These are phyloP conservation scores for Zoanthus sociatus DNA, from an alignment of 92 coral and sea anemone genomes.

Conservation along the genomic window DNA sequence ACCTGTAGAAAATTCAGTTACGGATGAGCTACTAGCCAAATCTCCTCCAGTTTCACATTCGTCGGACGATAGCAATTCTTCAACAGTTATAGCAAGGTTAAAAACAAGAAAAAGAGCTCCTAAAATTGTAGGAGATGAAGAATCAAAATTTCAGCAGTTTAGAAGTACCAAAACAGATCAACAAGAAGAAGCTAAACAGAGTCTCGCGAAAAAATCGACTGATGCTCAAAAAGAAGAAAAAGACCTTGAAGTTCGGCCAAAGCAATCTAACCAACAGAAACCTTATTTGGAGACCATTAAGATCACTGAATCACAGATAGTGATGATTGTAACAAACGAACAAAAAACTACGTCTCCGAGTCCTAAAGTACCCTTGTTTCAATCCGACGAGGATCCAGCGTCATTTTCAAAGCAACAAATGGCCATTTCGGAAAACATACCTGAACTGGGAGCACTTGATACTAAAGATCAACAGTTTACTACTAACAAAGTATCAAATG, in stretches of 20 bases:
- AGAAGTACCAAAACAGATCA: too few species aligned
- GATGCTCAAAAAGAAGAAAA: not conserved
- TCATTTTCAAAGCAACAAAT: not conserved
- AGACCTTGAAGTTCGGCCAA: conserved; percentile 24
- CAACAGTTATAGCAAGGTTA: conserved; percentile 25
- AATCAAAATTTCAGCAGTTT: not conserved
- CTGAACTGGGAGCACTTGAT: not conserved
- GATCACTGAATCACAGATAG: conserved; percentile 38
- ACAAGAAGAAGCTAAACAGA: conserved; percentile 1
- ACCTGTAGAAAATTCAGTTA: not conserved
- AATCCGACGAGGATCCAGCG: not conserved
- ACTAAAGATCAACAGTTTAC: not conserved
- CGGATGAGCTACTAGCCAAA: not conserved
- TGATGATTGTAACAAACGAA: conserved; percentile 38
- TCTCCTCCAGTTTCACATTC: not conserved
- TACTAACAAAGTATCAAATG: not conserved
- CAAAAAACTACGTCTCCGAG: conserved; percentile 23
- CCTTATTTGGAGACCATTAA: conserved; percentile 14
- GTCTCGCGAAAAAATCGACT: conserved; percentile 6
- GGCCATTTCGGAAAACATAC: not conserved
- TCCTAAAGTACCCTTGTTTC: not conserved
- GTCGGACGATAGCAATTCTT: conserved; percentile 7
- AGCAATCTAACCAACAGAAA: conserved; percentile 6
- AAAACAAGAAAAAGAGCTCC: conserved; percentile 10
- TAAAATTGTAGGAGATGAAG: not conserved